Conservation (phyloP, 1,140 invertebrate genomes). For the Araneus ventricosus region DNA sequence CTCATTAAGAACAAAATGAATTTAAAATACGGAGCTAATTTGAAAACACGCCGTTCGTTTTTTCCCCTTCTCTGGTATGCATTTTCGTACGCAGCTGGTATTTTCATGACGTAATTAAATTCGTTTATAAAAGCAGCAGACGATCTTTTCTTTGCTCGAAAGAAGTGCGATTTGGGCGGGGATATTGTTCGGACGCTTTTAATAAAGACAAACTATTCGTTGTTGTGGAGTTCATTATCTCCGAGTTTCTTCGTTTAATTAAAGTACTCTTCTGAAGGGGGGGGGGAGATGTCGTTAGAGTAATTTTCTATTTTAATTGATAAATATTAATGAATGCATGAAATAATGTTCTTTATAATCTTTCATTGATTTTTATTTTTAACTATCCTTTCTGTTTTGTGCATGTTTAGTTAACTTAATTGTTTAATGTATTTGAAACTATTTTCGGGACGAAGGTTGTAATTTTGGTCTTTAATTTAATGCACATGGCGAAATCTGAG, state of each 20-base stretch:
- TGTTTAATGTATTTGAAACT: no score
- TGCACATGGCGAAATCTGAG: no score
- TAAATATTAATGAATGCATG: no score
- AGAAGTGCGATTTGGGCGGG: not conserved
- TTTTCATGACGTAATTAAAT: slow-evolving; percentile 31
- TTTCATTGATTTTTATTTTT: no score
- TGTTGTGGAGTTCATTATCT: not conserved
- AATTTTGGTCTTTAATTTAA: no score
- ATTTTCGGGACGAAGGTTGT: no score
- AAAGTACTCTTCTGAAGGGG: not conserved
- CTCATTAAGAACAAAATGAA: slow-evolving; percentile 10
- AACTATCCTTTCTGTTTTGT: no score
- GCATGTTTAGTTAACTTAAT: no score
- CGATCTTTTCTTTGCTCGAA: not conserved
- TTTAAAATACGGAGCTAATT: slow-evolving; percentile 25
- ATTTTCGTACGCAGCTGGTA: slow-evolving; percentile 1
- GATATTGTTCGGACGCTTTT: not conserved
- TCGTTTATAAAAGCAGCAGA: not conserved
- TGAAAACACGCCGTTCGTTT: not conserved
- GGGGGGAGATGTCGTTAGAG: no score
- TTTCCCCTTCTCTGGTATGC: not conserved
- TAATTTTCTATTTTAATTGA: no score
- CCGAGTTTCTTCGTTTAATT: not conserved
- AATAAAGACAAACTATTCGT: slow-evolving; percentile 6
- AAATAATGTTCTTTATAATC: no score